Conservation (phyloP, 2,888 invertebrate genomes). For the Caenorhabditis sp. region DNA sequence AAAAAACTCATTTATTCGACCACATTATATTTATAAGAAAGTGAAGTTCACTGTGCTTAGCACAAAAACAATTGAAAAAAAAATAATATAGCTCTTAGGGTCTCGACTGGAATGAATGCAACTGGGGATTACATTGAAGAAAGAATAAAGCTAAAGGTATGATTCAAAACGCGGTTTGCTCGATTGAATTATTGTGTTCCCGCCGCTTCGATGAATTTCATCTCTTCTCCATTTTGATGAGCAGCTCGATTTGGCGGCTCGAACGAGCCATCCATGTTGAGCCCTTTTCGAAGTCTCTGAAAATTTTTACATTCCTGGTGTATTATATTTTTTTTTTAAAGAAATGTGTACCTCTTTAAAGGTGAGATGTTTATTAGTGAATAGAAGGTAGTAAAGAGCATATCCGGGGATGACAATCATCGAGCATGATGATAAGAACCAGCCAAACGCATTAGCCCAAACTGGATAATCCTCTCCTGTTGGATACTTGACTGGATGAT, state of each 20-base stretch:
- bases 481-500: constrained; percentile 80
- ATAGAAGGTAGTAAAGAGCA: constrained; percentile 79
- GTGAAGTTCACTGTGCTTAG: background rate
- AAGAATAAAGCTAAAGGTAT: background rate
- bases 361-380: constrained; percentile 49
- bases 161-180: background rate
- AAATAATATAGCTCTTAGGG: background rate
- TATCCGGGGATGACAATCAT: constrained; percentile 86
- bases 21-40: background rate
- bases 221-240: constrained; percentile 49
- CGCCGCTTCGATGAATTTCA: constrained; percentile 58
- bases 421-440: constrained; percentile 82
- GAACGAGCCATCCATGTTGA: constrained; percentile 41
- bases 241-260: constrained; percentile 22
- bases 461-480: constrained; percentile 79
- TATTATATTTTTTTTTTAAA: too few relatives aligned
- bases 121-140: background rate
- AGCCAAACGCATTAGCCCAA: constrained; percentile 54
- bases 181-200: background rate
- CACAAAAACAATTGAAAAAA: background rate
- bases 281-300: constrained; percentile 37
- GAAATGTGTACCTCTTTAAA: constrained; percentile 61
- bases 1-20: background rate
- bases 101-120: background rate
- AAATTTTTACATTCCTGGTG: constrained; percentile 6